Evolutionary conservation across 2,797 vertebrate genomes (phyloP).

Genomic region (Furcifer pardalis): DNA sequence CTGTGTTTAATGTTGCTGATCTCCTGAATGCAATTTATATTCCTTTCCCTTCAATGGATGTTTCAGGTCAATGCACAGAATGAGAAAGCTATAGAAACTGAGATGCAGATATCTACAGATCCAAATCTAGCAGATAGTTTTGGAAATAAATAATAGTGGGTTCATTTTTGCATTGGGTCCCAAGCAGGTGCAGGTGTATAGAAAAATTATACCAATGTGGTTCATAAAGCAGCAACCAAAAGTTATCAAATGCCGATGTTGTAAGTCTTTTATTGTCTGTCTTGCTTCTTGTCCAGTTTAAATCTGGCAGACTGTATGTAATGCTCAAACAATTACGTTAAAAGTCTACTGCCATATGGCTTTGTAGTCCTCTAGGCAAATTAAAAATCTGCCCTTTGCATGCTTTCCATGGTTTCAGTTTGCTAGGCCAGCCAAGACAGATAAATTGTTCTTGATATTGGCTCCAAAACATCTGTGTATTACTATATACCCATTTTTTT

Average conservation of each 20-base stretch:
- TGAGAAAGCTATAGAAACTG: background rate
- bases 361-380: background rate
- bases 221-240: conserved; percentile 16
- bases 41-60: background rate
- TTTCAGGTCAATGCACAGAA: accelerated
- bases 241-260: conserved; percentile 39
- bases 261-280: conserved; percentile 25
- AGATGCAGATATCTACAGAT: accelerated
- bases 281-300: accelerated
- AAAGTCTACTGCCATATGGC: conserved; percentile 14
- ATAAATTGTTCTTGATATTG: background rate
- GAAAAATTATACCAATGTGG: background rate
- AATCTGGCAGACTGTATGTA: accelerated
- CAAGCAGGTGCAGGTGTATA: background rate
- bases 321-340: background rate
- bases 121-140: background rate
- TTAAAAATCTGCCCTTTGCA: background rate
- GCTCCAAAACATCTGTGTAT: background rate
- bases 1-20: background rate
- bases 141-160: background rate
- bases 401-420: conserved; percentile 1
- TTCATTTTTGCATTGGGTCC: background rate
- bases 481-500: background rate
- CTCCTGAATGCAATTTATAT: background rate
- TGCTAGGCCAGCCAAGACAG: background rate